Evolutionary conservation across 2,888 invertebrate species (phyloP), one percentile per base, ranked within the genome.

Genomic region (Beris morrisii): DNA sequence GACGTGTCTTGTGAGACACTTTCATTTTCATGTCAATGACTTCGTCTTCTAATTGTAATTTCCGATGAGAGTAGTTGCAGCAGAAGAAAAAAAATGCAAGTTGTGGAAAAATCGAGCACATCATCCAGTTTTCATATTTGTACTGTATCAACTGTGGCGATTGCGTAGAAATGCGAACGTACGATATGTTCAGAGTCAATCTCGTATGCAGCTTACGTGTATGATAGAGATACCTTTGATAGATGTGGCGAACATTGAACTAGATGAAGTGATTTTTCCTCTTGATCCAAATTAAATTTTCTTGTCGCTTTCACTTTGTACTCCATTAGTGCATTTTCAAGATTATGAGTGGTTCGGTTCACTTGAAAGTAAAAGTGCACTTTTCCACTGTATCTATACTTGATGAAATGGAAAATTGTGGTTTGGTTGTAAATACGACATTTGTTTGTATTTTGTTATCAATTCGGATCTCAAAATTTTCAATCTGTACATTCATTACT

Each of bases 221-320:
- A 53, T 28, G 53, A 48, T 28, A 22, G 12, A 50, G 15, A 50
- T 38, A 43, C 22, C 15, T 44, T 44, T 56, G 43, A 6, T 13
- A 56, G 56, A 43, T 43, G 54, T 31, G 54, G 54, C 70, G 70
- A 71, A 69, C 71, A 71, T 71, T 71, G 71, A 71, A 71, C 71
- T 69, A 71, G 71, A 70, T 69, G 71, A 70, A 65, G 15, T 59
- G 45, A 46, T 32, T 59, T 59, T 59, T 50, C 50, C 38, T 61
- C 22, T 32, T 54, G 64, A 65, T 65, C 54, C 53, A 65, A 65
- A 59, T 28, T 61, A 43, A 64, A 55, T 53, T 64, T 64, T 64
- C 54, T 45, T 64, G 54, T 54, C 54, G 64, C 64, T 64, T 64
- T 64, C 64, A 64, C 64, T 64, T 64, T 13, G 45, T 50, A 53